Conservation (phyloP, 64 coral and sea anemone genomes). For the Actinia equina region DNA sequence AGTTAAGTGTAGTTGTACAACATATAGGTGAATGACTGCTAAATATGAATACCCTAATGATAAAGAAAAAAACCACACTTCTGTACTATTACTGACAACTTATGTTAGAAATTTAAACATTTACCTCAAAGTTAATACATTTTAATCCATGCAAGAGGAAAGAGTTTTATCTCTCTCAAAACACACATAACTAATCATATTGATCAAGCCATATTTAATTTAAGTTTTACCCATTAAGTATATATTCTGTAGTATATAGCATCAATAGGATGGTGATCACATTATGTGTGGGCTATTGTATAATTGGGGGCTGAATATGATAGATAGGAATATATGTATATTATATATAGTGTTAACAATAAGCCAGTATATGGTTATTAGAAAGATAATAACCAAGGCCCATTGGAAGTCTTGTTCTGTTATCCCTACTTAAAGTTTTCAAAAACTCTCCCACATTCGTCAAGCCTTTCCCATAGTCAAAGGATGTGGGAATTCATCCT, state of each 20-base stretch:
- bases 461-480: background rate
- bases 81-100: too few species aligned
- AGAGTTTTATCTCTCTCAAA: background rate
- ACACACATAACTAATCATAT: background rate
- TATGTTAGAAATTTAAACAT: too few species aligned
- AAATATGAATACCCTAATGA: too few species aligned
- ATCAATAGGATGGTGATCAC: background rate
- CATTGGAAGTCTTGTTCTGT: background rate
- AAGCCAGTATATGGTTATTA: background rate
- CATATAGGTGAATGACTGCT: too few species aligned
- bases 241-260: background rate
- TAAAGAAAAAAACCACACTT: too few species aligned
- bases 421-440: constrained; percentile 11
- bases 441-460: background rate
- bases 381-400: background rate
- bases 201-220: background rate
- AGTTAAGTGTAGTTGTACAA: too few species aligned
- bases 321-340: background rate
- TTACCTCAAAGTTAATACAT: too few species aligned
- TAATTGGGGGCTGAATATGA: background rate
- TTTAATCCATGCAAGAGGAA: too few species aligned
- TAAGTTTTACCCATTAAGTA: background rate
- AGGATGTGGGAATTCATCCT: background rate
- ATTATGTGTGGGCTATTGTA: background rate
- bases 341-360: background rate